A percentile compares a stretch with the other conserved stretches of the same genome.
These are phyloP conservation scores for Monopterus albus DNA, from an alignment of 2,113 vertebrate species.

Conservation along the genomic window DNA sequence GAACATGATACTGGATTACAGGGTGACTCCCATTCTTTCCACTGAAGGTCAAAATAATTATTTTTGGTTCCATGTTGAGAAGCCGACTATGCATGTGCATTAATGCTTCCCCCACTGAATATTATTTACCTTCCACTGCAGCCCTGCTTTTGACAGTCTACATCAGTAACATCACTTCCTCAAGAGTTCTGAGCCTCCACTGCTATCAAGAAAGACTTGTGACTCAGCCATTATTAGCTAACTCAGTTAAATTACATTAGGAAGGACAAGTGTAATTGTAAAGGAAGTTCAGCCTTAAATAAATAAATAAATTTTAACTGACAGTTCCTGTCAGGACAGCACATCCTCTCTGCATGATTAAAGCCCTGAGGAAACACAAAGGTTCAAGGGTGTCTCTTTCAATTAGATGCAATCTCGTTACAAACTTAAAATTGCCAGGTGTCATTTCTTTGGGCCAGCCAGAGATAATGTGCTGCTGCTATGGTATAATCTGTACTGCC, in stretches of 20 bases:
- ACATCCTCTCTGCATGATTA: not conserved
- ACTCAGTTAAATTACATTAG: not conserved
- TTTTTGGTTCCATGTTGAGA: no score
- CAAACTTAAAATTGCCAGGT: constrained; percentile 10
- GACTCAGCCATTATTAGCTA: not conserved
- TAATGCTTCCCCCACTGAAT: no score
- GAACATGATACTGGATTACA: no score
- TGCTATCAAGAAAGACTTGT: not conserved
- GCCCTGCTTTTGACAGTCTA: no score
- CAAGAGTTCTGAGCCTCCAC: no score
- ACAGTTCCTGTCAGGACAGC: not conserved
- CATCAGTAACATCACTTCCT: no score
- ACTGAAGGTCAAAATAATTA: no score
- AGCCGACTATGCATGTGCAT: no score
- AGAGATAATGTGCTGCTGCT: constrained; percentile 3
- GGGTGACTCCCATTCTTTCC: no score
- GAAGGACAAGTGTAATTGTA: not conserved
- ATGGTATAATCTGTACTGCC: constrained; percentile 10
- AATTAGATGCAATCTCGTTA: constrained; percentile 18
- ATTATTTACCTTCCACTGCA: no score
- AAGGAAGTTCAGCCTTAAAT: constrained; percentile 3
- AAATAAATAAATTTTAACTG: not conserved
- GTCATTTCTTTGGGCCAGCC: constrained; percentile 10
- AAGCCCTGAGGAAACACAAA: not conserved
- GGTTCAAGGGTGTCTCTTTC: constrained; percentile 20